Conservation (phyloP, 2,888 invertebrate species). For the Candidula unifasciata region DNA sequence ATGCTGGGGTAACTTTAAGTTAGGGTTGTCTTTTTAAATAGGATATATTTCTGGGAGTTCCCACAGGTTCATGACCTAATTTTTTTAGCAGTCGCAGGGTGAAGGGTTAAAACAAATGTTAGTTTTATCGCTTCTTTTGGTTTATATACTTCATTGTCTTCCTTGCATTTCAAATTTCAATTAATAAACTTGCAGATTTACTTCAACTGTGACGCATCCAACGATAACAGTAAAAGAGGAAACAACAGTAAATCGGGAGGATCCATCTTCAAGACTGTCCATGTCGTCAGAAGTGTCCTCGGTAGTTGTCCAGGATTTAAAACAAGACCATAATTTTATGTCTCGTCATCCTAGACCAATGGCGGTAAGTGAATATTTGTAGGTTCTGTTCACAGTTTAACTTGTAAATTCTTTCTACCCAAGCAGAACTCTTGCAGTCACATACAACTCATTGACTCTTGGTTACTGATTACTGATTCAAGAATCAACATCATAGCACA, state of each 20-base stretch:
- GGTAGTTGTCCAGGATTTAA: slow-evolving; percentile 35
- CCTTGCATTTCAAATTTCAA: background rate
- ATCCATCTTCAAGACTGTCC: slow-evolving; percentile 47
- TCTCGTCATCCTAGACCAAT: slow-evolving; percentile 73
- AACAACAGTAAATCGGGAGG: slow-evolving; percentile 49
- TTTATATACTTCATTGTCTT: background rate
- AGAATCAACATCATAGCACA: too few species aligned
- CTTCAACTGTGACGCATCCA: slow-evolving; percentile 49
- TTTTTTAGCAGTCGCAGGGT: too few species aligned
- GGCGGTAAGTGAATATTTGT: slow-evolving; percentile 65
- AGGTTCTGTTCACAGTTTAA: too few species aligned
- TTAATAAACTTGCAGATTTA: slow-evolving; percentile 46
- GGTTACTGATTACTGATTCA: too few species aligned
- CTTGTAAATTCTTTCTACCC: too few species aligned
- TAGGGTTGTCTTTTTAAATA: too few species aligned
- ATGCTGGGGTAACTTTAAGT: too few species aligned
- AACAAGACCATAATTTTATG: slow-evolving; percentile 63
- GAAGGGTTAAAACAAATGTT: too few species aligned
- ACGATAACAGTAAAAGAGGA: slow-evolving; percentile 58
- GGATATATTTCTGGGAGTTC: too few species aligned
- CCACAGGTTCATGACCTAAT: too few species aligned
- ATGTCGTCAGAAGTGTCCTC: slow-evolving; percentile 52
- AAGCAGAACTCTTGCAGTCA: too few species aligned
- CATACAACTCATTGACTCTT: too few species aligned
- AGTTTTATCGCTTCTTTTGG: background rate